phyloP scores from a whole-genome alignment of 2,888 invertebrate species.

The Drosophila peninsularis region DNA sequence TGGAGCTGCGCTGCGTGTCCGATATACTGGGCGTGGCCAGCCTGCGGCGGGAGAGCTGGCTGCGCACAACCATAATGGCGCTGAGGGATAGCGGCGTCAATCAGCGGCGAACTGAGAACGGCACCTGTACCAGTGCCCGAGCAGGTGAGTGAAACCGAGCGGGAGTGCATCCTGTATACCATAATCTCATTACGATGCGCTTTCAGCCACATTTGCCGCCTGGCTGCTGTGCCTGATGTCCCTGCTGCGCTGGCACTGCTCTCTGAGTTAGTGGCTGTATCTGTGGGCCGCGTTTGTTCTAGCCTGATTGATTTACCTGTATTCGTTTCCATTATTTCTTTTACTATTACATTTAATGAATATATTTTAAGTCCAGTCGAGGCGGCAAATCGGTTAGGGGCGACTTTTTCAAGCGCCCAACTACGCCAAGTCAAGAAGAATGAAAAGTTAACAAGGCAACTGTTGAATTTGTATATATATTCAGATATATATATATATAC shows the following conservation, averaged over 20 bases:
- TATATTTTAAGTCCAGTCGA: constrained; percentile 21
- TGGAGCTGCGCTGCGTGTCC: constrained; percentile 83
- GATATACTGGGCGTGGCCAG: constrained; percentile 82
- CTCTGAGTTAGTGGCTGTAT: constrained; percentile 67
- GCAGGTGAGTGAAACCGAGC: constrained; percentile 45
- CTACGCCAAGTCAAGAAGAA: constrained; percentile 27
- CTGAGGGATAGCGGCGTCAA: constrained; percentile 83
- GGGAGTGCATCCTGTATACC: neutral
- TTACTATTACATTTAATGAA: neutral
- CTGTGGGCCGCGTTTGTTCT: constrained; percentile 48
- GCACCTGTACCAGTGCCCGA: constrained; percentile 52
- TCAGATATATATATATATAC: constrained; percentile 26
- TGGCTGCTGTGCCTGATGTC: constrained; percentile 61
- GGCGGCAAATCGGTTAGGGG: constrained; percentile 23
- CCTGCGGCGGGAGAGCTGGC: constrained; percentile 78
- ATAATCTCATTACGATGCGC: constrained; percentile 1
- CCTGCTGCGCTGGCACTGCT: constrained; percentile 62
- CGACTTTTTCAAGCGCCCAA: constrained; percentile 26
- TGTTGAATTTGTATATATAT: constrained; percentile 73
- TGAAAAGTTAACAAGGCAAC: constrained; percentile 68
- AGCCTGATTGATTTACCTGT: constrained; percentile 45
- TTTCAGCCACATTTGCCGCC: constrained; percentile 56
- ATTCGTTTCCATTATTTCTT: neutral
- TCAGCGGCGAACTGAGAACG: constrained; percentile 82
- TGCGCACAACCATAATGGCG: constrained; percentile 82